Percentiles rank a stretch among this genome's conserved stretches.
phyloP scores from a whole-genome alignment of 2,113 vertebrate genomes.

The Neogobius melanostomus region DNA sequence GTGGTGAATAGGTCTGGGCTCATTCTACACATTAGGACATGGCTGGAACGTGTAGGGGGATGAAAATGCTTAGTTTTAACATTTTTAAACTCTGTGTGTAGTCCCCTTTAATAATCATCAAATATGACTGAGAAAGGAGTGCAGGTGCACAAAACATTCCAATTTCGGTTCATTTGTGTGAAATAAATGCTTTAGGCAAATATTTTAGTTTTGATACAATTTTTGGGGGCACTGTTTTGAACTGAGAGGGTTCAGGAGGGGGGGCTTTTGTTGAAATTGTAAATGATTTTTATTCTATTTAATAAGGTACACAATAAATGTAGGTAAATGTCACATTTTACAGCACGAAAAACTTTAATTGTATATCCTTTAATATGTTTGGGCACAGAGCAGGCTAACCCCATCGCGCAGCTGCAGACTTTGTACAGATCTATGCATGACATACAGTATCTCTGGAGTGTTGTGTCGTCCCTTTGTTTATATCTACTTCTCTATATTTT shows the following conservation, averaged over 20 bases:
- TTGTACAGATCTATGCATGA: conserved; percentile 78
- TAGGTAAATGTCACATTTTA: conserved; percentile 35
- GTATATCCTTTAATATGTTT: conserved; percentile 34
- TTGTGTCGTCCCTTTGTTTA: conserved; percentile 33
- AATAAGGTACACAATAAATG: conserved; percentile 2
- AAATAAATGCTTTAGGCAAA: no score
- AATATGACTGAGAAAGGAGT: no score
- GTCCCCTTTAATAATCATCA: no score
- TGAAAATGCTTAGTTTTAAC: no score
- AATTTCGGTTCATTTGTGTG: no score
- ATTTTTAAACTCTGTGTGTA: no score
- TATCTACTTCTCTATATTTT: not conserved
- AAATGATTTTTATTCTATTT: conserved; percentile 42
- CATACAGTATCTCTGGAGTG: conserved; percentile 39
- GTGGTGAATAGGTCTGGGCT: no score
- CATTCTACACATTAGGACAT: no score
- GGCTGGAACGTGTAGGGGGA: no score
- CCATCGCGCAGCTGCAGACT: conserved; percentile 46
- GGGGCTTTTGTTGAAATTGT: conserved; percentile 37
- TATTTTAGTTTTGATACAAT: no score
- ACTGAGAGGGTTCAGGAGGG: not conserved
- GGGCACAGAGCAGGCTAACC: conserved; percentile 12
- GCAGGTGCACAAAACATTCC: no score
- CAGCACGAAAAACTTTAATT: conserved; percentile 37
- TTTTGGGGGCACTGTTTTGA: not conserved